Base-by-base conservation (phyloP, 1,140 invertebrate species). In the Homarus americanus region DNA sequence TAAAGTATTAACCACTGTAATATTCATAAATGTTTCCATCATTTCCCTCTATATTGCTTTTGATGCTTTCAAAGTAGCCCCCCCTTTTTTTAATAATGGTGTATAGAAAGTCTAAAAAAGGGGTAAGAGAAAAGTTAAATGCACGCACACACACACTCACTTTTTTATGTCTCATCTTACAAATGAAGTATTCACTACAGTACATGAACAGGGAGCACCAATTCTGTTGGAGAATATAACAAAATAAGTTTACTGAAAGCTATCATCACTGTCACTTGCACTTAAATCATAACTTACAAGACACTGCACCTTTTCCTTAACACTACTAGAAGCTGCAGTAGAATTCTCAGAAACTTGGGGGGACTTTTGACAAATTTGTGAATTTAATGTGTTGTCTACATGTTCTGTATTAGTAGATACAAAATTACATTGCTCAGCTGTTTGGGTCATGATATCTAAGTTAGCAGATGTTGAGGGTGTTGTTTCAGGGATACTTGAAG, bases 221-320 rank as follows among this genome's bases (percentile, higher is more conserved):
- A 63, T 63, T 24, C 58, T 24, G 24, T 63, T 63, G 20, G 3
- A 63, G 24, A 63, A 63, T 15, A 15, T 15, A 1, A 66, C 44
- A 49, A 49, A 49, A 49, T 49, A n/a, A 28, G 9, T 32, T 85
- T 58, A 76, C n/a, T 76, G 40, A 9, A 38, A 20, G 15, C 12
- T n/a, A n/a, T 85, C 72, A 76, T 88, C 86, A 88, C 86, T 88
- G 9, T 87, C 86, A 87, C 76, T 87, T 28, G 49, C 49, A 72
- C 86, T 88, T 28, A 58, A 34, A 17, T 88, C 86, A 80, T 88
- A 88, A 72, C 76, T 80, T 32, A 88, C 86, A 32, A 88, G 49
- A 15, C 32, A 38, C 40, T 40, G 40, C 20, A 34, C 32, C 72
- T 2, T 83, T 12, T 38, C 36, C 9, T 20, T 28, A 10, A 72